Percentiles rank a stretch among this genome's conserved stretches.
These are phyloP conservation scores for Diabrotica virgifera DNA, from an alignment of 1,140 invertebrate genomes.

Conservation along the genomic window DNA sequence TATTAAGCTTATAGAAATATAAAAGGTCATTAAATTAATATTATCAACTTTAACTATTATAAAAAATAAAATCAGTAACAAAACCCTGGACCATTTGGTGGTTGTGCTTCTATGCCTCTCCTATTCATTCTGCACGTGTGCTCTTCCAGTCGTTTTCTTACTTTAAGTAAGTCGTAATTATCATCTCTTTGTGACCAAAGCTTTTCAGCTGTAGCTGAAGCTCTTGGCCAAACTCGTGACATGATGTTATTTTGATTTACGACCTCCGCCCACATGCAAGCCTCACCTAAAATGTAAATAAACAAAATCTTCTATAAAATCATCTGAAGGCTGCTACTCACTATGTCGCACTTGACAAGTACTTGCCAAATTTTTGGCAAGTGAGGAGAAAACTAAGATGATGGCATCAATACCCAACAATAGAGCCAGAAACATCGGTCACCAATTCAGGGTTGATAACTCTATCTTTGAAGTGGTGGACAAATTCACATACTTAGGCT, in stretches of 20 bases:
- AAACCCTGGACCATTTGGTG: slow-evolving; percentile 65
- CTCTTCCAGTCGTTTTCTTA: slow-evolving; percentile 65
- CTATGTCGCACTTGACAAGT: too few relatives aligned
- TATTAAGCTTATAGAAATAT: too few relatives aligned
- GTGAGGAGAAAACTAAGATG: too few relatives aligned
- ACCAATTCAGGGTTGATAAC: too few relatives aligned
- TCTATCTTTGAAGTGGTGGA: too few relatives aligned
- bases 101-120: slow-evolving; percentile 69
- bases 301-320: neutral
- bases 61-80: too few relatives aligned
- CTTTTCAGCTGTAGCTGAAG: slow-evolving; percentile 78
- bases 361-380: too few relatives aligned
- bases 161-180: slow-evolving; percentile 30
- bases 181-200: slow-evolving; percentile 64
- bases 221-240: slow-evolving; percentile 72
- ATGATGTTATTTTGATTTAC: slow-evolving; percentile 66
- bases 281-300: slow-evolving; percentile 61
- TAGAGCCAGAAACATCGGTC: too few relatives aligned
- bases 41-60: slow-evolving; percentile 16
- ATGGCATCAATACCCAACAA: too few relatives aligned
- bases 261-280: slow-evolving; percentile 88
- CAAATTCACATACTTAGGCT: too few relatives aligned
- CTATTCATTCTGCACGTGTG: slow-evolving; percentile 80
- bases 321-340: slow-evolving; percentile 10
- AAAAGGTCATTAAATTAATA: too few relatives aligned